These are phyloP conservation scores for Epinephelus cyanopodus DNA, from an alignment of 2,113 vertebrate species.

Conservation along the genomic window DNA sequence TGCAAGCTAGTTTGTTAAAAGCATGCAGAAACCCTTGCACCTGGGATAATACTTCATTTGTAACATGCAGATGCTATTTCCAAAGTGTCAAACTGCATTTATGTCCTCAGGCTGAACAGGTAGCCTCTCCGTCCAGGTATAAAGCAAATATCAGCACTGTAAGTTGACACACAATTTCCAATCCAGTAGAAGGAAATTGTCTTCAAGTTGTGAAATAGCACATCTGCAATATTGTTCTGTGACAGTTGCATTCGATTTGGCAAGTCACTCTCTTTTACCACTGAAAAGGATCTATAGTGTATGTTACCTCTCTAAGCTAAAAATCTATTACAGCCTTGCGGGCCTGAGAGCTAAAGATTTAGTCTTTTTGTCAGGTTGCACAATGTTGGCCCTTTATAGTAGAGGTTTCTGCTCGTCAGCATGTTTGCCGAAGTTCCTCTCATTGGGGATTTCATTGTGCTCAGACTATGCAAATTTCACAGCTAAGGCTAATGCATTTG, in stretches of 20 bases:
- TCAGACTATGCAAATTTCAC: conserved; percentile 77
- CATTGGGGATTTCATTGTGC: conserved; percentile 81
- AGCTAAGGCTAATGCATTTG: conserved; percentile 71
- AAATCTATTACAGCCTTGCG: conserved; percentile 78
- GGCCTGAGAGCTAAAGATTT: conserved; percentile 79
- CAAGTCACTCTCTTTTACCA: conserved; percentile 65
- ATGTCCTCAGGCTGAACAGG: neutral
- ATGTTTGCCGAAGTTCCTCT: conserved; percentile 79
- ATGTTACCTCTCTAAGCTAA: conserved; percentile 78
- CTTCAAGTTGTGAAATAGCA: conserved; percentile 35
- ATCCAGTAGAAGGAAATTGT: neutral
- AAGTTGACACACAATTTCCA: conserved; percentile 9
- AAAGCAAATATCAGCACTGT: neutral
- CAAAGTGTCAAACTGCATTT: neutral
- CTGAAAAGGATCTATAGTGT: conserved; percentile 74
- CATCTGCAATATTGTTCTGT: conserved; percentile 46
- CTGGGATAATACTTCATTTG: conserved; percentile 23
- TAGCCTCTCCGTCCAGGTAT: neutral
- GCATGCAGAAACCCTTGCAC: neutral
- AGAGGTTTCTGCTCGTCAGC: conserved; percentile 79
- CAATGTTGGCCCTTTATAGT: conserved; percentile 72
- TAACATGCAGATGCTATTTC: conserved; percentile 7
- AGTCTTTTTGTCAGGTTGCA: conserved; percentile 80
- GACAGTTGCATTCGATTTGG: conserved; percentile 63
- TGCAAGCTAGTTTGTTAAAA: neutral